Evolutionary conservation across 2,888 invertebrate genomes (phyloP), one percentile per base, ranked within the genome.

Genomic region (Odontomyia ornata): DNA sequence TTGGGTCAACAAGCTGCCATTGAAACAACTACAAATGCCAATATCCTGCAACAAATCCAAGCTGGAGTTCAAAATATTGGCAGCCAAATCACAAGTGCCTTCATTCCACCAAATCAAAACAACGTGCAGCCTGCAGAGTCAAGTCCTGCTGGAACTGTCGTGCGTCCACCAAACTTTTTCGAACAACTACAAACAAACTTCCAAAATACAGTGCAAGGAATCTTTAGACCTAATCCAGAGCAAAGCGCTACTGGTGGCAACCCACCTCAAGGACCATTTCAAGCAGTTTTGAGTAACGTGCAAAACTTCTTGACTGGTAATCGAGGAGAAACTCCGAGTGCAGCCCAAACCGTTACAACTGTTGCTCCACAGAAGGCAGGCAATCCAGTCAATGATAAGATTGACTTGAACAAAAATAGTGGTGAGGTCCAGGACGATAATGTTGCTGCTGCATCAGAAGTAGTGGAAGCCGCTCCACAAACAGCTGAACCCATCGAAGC

Each of bases 21-120:
- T 13, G 75, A 69, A 27, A 43, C 77, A n/a, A 75, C 78, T 4
- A 75, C 77, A 13, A 77, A 57, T 64, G 76, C 79, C 28, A 79
- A 77, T 60, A 67, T 79, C 15, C 56, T 79, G 1, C 79, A 79
- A 30, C 79, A 79, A 60, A 56, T 79, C 15, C 79, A 79, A 73
- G 76, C 76, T 27, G 76, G 77, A 13, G 77, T 79, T n/a, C 79
- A 79, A 64, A 79, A 69, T 75, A 64, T 79, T 18, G 76, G 76
- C n/a, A 76, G 46, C 47, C 76, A 76, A 64, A 65, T 79, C 13
- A 76, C 77, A 23, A 79, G 69, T 27, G 77, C 76, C n/a, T 76
- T 79, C 9, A 56, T 27, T 0, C 78, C 78, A 23, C 73, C 76
- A 13, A 36, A 11, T 52, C 69, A 64, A 56, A 65, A n/a, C 25